Evolutionary conservation across 2,888 invertebrate species (phyloP), one percentile per base, ranked within the genome.

Genomic region (Agriopis marginaria): DNA sequence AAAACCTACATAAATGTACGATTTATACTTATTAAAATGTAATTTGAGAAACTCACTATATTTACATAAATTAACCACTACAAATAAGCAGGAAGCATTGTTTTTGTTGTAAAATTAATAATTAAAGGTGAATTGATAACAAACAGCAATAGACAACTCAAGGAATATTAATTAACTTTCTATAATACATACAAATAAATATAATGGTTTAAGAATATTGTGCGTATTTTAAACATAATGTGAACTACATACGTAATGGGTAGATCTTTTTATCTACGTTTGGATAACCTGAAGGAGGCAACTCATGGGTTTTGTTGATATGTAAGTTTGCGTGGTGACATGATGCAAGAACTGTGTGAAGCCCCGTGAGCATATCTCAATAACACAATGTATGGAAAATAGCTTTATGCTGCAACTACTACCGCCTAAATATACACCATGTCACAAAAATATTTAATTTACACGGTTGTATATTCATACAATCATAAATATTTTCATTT

Each of bases 361-460:
- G 89, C 86, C 89, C 86, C 69, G 74, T 70, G 82, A 84, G 82
- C 82, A 79, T 75, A 77, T 83, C 79, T 79, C 77, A 82, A 82
- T 81, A 86, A 87, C 85, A 85, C 82, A 84, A 83, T 70, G 80
- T 90, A 88, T 81, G 82, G 85, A 89, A 90, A 89, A 92, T 89
- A 89, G 84, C 83, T 82, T 82, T 81, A 80, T 78, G 82, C 82
- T 73, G 84, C 82, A 78, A 83, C 14, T 54, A 87, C 83, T 75
- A 80, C 81, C 82, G 75, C 82, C 81, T 85, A 83, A 83, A 82
- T 84, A 82, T 86, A 92, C 92, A 92, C 86, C 92, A 91, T 91
- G 92, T 92, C 93, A 92, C 92, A 92, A 93, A 90, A 93, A 91
- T 92, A 92, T 89, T 88, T 83, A 85, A 83, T 89, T 88, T 89